A percentile compares a stretch with the other conserved stretches of the same genome.
These are phyloP conservation scores for Tyrannus savana DNA, from an alignment of 2,113 vertebrate genomes.

Conservation along the genomic window DNA sequence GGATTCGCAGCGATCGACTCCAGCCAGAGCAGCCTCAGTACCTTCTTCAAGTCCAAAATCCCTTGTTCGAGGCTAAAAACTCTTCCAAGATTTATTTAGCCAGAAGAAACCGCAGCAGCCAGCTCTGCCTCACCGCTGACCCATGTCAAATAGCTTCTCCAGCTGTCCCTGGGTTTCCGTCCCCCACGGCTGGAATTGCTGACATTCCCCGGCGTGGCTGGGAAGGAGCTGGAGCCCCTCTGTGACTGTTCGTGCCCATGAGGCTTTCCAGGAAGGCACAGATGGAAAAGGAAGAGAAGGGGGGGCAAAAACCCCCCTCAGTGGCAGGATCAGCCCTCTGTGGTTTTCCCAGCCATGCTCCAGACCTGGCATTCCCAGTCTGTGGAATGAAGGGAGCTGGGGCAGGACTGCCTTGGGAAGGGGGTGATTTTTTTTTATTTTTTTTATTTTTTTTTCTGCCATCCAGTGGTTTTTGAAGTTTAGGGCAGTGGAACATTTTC, in stretches of 20 bases:
- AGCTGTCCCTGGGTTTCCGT: background rate
- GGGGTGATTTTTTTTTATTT: background rate
- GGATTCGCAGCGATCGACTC: no score
- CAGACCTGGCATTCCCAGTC: background rate
- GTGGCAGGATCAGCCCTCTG: background rate
- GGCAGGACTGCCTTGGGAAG: background rate
- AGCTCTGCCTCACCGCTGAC: background rate
- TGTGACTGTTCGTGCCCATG: rapidly evolving
- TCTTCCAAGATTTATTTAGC: background rate
- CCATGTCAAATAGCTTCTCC: background rate
- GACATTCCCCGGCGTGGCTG: background rate
- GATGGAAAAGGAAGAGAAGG: rapidly evolving
- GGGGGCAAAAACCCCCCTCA: rapidly evolving
- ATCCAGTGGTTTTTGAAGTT: background rate
- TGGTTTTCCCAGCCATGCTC: background rate
- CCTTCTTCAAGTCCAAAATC: background rate
- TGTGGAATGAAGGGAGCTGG: rapidly evolving
- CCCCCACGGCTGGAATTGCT: constrained; percentile 14
- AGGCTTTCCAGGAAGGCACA: background rate
- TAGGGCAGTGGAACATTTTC: background rate
- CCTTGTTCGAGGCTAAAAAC: background rate
- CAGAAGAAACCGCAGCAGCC: background rate
- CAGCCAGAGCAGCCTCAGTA: no score
- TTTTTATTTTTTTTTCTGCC: background rate
- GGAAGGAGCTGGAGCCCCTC: background rate